phyloP scores from a whole-genome alignment of 2,888 invertebrate species.

The Scaptodrosophila latifasciaeformis region DNA sequence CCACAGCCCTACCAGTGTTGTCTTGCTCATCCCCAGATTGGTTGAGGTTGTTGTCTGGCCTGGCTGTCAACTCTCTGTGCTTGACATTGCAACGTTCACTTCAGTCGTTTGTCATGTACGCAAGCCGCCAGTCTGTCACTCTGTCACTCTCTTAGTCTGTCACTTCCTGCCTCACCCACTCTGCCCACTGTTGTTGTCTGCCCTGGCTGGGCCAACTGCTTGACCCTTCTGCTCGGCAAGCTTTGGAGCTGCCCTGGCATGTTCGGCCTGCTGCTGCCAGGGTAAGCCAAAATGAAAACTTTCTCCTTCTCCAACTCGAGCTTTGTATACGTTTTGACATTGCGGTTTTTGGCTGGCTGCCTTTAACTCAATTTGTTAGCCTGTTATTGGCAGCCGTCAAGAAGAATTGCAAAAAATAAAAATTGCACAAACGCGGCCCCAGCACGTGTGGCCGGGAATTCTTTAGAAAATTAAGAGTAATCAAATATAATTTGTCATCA shows the following conservation, averaged over 20 bases:
- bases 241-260: neutral
- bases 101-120: slow-evolving; percentile 24
- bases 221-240: no score
- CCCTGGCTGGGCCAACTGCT: neutral
- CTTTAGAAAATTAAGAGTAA: slow-evolving; percentile 32
- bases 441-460: slow-evolving; percentile 2
- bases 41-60: slow-evolving; percentile 13
- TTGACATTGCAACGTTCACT: slow-evolving; percentile 28
- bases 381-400: slow-evolving; percentile 1
- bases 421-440: neutral
- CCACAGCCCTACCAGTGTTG: no score
- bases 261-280: neutral
- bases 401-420: slow-evolving; percentile 12
- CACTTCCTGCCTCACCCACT: neutral
- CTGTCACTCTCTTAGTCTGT: slow-evolving; percentile 11
- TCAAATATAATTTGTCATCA: slow-evolving; percentile 47
- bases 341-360: slow-evolving; percentile 19
- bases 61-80: slow-evolving; percentile 28
- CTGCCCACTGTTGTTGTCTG: no score
- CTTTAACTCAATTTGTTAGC: slow-evolving; percentile 41
- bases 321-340: no score
- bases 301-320: slow-evolving; percentile 19
- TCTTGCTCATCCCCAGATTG: slow-evolving; percentile 18
- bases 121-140: slow-evolving; percentile 7
- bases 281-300: slow-evolving; percentile 4